A percentile compares a stretch with the other conserved stretches of the same genome.
phyloP scores from a whole-genome alignment of 2,888 invertebrate genomes.

The Diloba caeruleocephala region DNA sequence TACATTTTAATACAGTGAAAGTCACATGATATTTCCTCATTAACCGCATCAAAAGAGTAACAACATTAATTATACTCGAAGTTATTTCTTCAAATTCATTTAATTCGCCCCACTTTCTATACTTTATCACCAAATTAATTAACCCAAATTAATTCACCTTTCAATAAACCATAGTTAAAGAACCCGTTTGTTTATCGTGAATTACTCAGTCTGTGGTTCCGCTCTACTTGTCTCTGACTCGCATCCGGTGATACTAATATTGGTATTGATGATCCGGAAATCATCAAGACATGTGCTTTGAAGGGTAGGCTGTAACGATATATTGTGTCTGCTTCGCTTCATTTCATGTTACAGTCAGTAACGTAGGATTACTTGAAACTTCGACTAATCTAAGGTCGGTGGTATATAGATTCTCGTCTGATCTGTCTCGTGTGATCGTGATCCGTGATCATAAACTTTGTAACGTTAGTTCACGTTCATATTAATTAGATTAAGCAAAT shows the following conservation, averaged over 20 bases:
- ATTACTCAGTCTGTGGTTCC: constrained; percentile 39
- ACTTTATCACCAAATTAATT: constrained; percentile 1
- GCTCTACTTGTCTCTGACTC: constrained; percentile 46
- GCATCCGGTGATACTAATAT: constrained; percentile 34
- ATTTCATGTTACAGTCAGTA: not conserved
- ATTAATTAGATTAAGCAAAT: too few relatives aligned
- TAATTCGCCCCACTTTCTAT: too few relatives aligned
- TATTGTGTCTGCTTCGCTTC: constrained; percentile 22
- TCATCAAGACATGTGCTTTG: constrained; percentile 22
- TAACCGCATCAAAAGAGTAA: constrained; percentile 9
- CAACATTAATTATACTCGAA: too few relatives aligned
- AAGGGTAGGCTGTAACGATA: constrained; percentile 19
- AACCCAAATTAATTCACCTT: constrained; percentile 14
- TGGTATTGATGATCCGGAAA: constrained; percentile 36
- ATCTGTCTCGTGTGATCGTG: too few relatives aligned
- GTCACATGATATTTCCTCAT: not conserved
- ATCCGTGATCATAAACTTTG: too few relatives aligned
- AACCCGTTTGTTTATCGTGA: constrained; percentile 42
- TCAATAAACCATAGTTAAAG: constrained; percentile 2
- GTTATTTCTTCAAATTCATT: too few relatives aligned
- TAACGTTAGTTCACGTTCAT: too few relatives aligned
- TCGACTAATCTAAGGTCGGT: too few relatives aligned
- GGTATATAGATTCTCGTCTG: too few relatives aligned
- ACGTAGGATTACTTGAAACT: too few relatives aligned
- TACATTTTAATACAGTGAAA: constrained; percentile 13